phyloP scores from a whole-genome alignment of 30 jellyfish, hydroid and myxozoan genomes.

The Cassiopea andromeda region DNA sequence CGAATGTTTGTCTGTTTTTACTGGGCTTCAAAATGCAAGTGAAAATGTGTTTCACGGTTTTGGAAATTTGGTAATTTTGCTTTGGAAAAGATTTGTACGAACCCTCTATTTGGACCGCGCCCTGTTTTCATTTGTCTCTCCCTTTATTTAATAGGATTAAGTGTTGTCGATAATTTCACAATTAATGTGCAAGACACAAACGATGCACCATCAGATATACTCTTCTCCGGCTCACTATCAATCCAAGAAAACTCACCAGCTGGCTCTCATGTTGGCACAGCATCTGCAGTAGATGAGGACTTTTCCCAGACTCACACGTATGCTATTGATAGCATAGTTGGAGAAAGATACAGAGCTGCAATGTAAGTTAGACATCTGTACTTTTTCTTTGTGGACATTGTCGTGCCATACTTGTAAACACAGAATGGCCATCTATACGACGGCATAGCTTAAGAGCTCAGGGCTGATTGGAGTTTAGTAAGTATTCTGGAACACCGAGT shows the following conservation, averaged over 20 bases:
- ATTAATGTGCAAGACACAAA: slow-evolving; percentile 72
- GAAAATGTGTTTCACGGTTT: no score
- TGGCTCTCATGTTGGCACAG: slow-evolving; percentile 69
- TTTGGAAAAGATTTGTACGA: no score
- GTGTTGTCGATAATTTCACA: slow-evolving; percentile 47
- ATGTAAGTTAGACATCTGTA: slow-evolving; percentile 30
- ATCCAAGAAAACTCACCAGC: slow-evolving; percentile 62
- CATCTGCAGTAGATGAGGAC: slow-evolving; percentile 88
- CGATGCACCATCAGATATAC: slow-evolving; percentile 78
- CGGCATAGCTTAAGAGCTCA: no score
- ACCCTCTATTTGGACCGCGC: neutral
- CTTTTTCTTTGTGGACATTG: neutral
- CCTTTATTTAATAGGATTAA: slow-evolving; percentile 58
- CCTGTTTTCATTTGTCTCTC: neutral
- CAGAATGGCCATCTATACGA: no score
- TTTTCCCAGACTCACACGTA: slow-evolving; percentile 70
- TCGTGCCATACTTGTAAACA: no score
- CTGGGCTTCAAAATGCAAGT: no score
- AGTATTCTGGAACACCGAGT: no score
- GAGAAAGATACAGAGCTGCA: slow-evolving; percentile 24
- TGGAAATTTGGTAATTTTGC: no score
- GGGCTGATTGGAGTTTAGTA: no score
- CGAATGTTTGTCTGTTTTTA: no score
- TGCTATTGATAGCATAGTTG: slow-evolving; percentile 44
- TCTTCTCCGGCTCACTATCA: slow-evolving; percentile 45